Conservation (phyloP, 2,113 vertebrate species). For the Prunella fulvescens region DNA sequence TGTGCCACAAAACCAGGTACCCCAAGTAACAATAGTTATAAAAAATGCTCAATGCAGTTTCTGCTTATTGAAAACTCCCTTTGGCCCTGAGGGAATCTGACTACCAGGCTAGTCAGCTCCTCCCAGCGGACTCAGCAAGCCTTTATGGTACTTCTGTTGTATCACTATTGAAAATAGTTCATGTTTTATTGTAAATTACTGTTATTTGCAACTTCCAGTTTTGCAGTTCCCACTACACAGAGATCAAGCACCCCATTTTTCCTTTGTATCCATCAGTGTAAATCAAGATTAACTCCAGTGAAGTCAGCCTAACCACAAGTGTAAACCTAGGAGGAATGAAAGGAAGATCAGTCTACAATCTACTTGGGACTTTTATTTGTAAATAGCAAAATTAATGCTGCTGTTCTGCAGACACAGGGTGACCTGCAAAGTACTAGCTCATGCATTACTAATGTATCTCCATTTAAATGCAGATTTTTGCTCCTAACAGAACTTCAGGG, state of each 20-base stretch:
- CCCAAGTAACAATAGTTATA: background rate
- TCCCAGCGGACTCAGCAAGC: background rate
- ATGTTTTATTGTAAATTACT: background rate
- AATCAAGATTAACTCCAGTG: constrained; percentile 8
- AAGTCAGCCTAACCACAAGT: background rate
- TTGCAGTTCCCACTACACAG: background rate
- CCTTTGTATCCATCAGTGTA: background rate
- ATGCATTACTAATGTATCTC: constrained; percentile 32
- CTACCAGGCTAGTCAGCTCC: background rate
- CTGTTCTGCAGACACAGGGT: background rate
- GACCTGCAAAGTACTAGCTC: constrained; percentile 16
- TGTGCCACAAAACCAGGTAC: background rate
- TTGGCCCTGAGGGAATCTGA: background rate
- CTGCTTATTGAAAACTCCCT: background rate
- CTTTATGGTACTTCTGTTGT: background rate
- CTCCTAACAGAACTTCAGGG: constrained; percentile 44
- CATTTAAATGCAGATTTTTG: constrained; percentile 63
- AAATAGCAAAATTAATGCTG: constrained; percentile 35
- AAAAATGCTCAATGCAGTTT: background rate
- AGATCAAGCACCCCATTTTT: background rate
- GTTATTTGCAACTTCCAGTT: background rate
- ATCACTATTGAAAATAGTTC: background rate
- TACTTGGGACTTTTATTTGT: background rate
- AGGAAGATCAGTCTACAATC: background rate
- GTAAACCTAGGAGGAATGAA: background rate